Conservation (phyloP, 2,888 invertebrate species). For the Gnatocerus cornutus region DNA sequence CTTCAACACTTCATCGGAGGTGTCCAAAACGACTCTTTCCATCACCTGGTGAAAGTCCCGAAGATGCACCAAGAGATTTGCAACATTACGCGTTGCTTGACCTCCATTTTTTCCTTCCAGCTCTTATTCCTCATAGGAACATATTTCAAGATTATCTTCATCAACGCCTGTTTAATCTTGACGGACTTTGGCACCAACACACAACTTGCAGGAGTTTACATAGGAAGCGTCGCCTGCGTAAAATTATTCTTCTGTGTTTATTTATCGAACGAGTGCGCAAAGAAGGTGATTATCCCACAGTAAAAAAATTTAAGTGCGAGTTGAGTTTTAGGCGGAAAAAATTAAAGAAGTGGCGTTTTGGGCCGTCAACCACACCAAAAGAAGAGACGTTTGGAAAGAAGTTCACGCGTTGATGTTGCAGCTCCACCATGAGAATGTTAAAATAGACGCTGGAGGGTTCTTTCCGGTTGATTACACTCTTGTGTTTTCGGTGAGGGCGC, state of each 20-base stretch:
- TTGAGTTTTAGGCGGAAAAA: slow-evolving; percentile 2
- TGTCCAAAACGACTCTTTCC: not conserved
- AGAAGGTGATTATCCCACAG: not conserved
- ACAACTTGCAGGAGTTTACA: slow-evolving; percentile 3
- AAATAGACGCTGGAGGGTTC: slow-evolving; percentile 21
- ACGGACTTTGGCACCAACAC: slow-evolving; percentile 16
- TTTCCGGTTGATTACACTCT: slow-evolving; percentile 19
- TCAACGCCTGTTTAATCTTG: slow-evolving; percentile 10
- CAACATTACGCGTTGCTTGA: not conserved
- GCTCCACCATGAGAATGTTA: slow-evolving; percentile 13
- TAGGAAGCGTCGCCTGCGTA: slow-evolving; percentile 2
- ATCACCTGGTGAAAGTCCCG: not conserved
- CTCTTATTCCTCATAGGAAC: slow-evolving; percentile 17
- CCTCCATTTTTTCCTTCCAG: slow-evolving; percentile 7
- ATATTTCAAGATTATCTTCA: slow-evolving; percentile 22
- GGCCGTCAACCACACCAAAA: not conserved
- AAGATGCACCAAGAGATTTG: slow-evolving; percentile 12
- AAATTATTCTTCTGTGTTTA: slow-evolving; percentile 22
- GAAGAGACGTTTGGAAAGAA: slow-evolving; percentile 9
- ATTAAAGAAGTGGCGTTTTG: slow-evolving; percentile 6
- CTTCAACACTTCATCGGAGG: not conserved
- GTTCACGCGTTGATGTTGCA: slow-evolving; percentile 18
- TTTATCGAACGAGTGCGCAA: not conserved
- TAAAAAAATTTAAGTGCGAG: not conserved
- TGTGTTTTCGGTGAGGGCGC: slow-evolving; percentile 1